A percentile compares a stretch with the other conserved stretches of the same genome.
Conservation (phyloP, 2,797 vertebrate genomes). For the Cichlasoma orientale region DNA sequence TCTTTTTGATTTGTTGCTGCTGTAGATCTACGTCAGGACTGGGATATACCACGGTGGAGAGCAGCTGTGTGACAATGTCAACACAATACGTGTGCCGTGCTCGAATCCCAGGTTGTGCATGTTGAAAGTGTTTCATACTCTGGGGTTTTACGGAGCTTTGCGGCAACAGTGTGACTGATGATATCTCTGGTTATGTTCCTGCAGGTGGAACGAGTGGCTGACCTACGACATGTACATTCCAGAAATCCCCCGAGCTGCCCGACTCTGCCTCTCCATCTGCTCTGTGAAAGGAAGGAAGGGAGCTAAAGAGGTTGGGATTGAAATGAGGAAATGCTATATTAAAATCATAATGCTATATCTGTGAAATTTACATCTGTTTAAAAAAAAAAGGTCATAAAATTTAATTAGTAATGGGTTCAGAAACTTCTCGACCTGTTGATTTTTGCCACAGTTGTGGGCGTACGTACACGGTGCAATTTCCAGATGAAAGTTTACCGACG, state of each 20-base stretch:
- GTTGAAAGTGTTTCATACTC: neutral
- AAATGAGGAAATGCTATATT: neutral
- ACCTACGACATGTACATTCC: slow-evolving; percentile 97
- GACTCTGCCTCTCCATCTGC: slow-evolving; percentile 98
- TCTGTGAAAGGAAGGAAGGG: slow-evolving; percentile 98
- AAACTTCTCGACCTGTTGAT: neutral
- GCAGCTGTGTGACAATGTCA: slow-evolving; percentile 98
- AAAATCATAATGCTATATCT: neutral
- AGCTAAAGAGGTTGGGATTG: slow-evolving; percentile 91
- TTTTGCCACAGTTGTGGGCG: neutral
- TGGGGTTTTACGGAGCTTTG: neutral
- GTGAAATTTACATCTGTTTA: neutral
- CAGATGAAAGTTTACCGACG: too few species aligned
- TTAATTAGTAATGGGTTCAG: neutral
- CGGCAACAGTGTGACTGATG: neutral
- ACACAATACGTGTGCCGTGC: slow-evolving; percentile 96
- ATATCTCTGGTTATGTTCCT: neutral
- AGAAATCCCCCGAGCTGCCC: slow-evolving; percentile 94
- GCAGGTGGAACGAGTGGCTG: slow-evolving; percentile 98
- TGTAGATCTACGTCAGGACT: slow-evolving; percentile 96
- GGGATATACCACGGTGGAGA: slow-evolving; percentile 98
- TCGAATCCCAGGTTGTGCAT: slow-evolving; percentile 92
- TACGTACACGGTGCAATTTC: too few species aligned
- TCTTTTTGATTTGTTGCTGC: slow-evolving; percentile 19
- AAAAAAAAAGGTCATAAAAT: neutral